A percentile compares a stretch with the other conserved stretches of the same genome.
Evolutionary conservation across 2,888 invertebrate species (phyloP).

Genomic region (Venusia cambrica): DNA sequence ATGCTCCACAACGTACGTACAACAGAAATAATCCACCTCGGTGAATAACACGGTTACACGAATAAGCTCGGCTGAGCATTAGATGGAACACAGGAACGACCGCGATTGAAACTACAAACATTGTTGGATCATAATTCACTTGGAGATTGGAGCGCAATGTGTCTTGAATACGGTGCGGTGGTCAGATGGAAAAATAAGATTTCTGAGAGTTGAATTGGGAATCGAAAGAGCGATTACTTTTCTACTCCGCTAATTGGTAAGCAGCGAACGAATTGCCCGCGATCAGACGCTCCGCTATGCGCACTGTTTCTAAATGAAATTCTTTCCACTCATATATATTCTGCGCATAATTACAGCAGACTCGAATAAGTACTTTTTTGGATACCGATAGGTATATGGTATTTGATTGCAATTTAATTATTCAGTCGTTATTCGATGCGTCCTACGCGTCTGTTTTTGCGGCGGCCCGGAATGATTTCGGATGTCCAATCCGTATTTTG

Average conservation of each 20-base stretch:
- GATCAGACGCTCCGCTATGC: constrained; percentile 44
- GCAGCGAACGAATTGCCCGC: constrained; percentile 52
- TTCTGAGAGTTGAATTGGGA: constrained; percentile 13
- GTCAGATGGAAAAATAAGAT: constrained; percentile 42
- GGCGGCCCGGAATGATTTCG: constrained; percentile 33
- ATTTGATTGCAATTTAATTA: constrained; percentile 69
- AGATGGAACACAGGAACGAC: constrained; percentile 36
- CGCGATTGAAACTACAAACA: constrained; percentile 47
- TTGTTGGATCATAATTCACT: constrained; percentile 35
- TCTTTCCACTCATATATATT: constrained; percentile 67
- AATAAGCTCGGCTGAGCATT: constrained; percentile 41
- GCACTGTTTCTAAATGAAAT: constrained; percentile 72
- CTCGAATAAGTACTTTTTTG: constrained; percentile 49
- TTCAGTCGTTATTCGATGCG: constrained; percentile 56
- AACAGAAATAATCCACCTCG: constrained; percentile 45
- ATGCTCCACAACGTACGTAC: constrained; percentile 45
- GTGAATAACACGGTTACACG: constrained; percentile 58
- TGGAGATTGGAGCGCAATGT: constrained; percentile 33
- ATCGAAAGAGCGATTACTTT: constrained; percentile 23
- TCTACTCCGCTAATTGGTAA: constrained; percentile 61
- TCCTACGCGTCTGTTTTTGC: constrained; percentile 36
- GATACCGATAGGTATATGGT: constrained; percentile 54
- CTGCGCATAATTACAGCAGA: constrained; percentile 54
- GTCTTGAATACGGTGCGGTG: constrained; percentile 56
- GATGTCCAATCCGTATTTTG: constrained; percentile 34